Evolutionary conservation across 92 coral and sea anemone species (phyloP).

Genomic region (Epizoanthus illoricatus): DNA sequence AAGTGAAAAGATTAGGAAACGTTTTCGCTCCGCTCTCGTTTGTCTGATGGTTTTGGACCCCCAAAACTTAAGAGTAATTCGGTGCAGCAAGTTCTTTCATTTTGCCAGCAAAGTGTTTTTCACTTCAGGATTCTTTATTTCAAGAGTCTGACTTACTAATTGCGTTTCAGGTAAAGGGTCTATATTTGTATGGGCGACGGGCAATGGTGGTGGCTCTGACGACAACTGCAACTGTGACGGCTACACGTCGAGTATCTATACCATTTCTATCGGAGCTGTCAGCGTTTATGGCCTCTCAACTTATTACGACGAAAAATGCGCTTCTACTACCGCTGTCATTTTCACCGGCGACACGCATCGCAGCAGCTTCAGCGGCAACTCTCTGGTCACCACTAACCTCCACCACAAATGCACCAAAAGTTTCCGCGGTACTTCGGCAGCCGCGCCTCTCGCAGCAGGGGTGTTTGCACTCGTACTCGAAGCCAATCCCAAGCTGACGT

Average conservation of each 20-base stretch:
- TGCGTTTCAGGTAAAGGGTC: constrained; percentile 54
- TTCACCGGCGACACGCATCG: constrained; percentile 71
- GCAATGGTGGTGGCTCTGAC: constrained; percentile 70
- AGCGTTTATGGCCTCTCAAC: constrained; percentile 66
- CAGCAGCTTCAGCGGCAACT: constrained; percentile 17
- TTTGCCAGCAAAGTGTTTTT: background rate
- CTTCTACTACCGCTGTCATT: constrained; percentile 77
- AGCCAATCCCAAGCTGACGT: constrained; percentile 75
- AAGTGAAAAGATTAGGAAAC: no score
- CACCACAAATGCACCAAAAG: constrained; percentile 51
- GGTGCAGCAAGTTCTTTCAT: background rate
- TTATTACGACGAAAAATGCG: constrained; percentile 69
- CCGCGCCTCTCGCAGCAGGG: constrained; percentile 82
- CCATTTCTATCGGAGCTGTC: constrained; percentile 76
- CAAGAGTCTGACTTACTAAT: no score
- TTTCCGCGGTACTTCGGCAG: constrained; percentile 55
- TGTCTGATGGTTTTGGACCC: no score
- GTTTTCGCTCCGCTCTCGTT: no score
- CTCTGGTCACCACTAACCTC: constrained; percentile 61
- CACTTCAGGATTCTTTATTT: no score
- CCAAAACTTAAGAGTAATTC: no score
- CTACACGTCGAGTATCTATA: constrained; percentile 75
- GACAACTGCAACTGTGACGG: constrained; percentile 85
- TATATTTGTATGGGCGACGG: constrained; percentile 84
- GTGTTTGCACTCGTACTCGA: constrained; percentile 69